Percentiles rank a stretch among this genome's conserved stretches.
These are phyloP conservation scores for Sphyrna mokarran DNA, from an alignment of 2,113 vertebrate species.

Conservation along the genomic window DNA sequence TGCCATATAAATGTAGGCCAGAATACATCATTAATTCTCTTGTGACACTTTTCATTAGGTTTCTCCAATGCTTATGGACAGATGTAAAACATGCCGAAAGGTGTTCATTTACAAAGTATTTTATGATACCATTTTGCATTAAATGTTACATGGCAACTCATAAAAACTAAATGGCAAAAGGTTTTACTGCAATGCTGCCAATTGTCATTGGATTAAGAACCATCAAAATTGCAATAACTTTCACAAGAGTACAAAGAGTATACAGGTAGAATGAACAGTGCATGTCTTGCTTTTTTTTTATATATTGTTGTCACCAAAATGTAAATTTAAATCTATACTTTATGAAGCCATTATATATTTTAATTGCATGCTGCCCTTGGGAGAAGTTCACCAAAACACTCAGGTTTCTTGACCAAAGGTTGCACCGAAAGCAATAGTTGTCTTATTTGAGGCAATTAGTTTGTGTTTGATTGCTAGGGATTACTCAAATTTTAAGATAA, in stretches of 20 bases:
- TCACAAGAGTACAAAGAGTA: constrained; percentile 30
- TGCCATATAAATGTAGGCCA: neutral
- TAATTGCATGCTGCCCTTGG: neutral
- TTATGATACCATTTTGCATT: neutral
- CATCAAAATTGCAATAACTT: neutral
- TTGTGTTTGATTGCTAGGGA: neutral
- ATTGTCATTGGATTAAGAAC: constrained; percentile 1
- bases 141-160: neutral
- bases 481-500: neutral
- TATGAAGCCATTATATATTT: neutral
- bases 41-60: neutral
- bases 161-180: neutral
- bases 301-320: neutral
- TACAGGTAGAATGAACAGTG: neutral
- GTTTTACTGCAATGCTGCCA: neutral
- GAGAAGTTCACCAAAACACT: neutral
- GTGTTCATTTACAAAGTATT: neutral
- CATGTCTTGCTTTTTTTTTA: neutral
- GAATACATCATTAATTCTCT: neutral
- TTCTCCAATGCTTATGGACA: neutral
- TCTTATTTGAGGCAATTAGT: neutral
- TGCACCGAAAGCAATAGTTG: neutral
- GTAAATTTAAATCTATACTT: neutral
- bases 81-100: neutral
- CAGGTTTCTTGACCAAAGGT: neutral